These are phyloP conservation scores for Hirtodrosophila duncani DNA, from an alignment of 2,888 invertebrate species.

Conservation along the genomic window DNA sequence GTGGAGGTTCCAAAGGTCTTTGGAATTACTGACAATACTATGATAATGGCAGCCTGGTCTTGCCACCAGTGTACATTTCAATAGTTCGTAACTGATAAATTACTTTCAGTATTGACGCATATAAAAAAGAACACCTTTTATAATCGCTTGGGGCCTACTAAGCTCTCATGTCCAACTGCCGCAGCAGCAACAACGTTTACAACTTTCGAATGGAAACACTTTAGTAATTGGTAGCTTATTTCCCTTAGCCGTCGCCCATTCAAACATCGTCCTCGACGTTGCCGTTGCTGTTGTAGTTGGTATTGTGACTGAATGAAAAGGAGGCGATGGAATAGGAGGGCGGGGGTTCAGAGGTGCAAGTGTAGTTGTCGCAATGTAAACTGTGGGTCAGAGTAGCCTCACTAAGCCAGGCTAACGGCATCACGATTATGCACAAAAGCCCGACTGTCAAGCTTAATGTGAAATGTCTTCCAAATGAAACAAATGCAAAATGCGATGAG, in stretches of 20 bases:
- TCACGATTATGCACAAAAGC: constrained; percentile 63
- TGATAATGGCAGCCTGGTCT: too few relatives aligned
- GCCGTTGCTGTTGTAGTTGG: constrained; percentile 2
- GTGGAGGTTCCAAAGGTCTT: too few relatives aligned
- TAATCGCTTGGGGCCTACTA: constrained; percentile 19
- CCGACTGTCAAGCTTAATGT: constrained; percentile 52
- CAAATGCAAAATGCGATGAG: constrained; percentile 40
- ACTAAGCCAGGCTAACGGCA: constrained; percentile 47
- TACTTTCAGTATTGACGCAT: too few relatives aligned
- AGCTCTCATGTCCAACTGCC: constrained; percentile 4
- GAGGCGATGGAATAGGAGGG: constrained; percentile 16
- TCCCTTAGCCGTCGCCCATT: constrained; percentile 40
- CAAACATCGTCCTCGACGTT: constrained; percentile 28
- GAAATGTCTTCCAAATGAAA: constrained; percentile 55
- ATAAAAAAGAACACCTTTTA: constrained; percentile 14
- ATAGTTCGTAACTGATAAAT: too few relatives aligned
- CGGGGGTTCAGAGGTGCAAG: background rate
- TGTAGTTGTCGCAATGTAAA: background rate
- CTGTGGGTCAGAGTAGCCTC: background rate
- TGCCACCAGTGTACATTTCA: too few relatives aligned
- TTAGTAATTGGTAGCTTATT: constrained; percentile 68
- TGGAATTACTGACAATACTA: too few relatives aligned
- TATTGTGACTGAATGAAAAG: background rate
- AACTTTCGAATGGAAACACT: constrained; percentile 57
- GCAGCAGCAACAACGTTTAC: constrained; percentile 4